These are phyloP conservation scores for Tineola bisselliella DNA, from an alignment of 2,888 invertebrate genomes.

Conservation along the genomic window DNA sequence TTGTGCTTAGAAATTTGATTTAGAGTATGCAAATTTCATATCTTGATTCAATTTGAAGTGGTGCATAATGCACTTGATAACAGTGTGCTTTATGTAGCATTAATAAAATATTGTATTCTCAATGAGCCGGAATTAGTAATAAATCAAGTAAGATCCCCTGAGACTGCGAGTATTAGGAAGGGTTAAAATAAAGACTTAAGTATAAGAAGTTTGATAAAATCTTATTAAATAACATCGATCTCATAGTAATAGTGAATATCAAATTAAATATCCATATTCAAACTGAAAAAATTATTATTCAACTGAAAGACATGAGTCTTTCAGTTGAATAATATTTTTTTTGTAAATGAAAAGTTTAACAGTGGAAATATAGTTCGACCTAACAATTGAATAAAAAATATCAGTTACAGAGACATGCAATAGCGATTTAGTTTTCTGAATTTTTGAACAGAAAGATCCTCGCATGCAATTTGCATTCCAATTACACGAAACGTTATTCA, in stretches of 20 bases:
- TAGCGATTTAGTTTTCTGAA: not conserved
- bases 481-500: not conserved
- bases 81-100: not conserved
- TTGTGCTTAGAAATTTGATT: slow-evolving; percentile 6
- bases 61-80: not conserved
- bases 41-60: not conserved
- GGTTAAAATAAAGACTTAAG: slow-evolving; percentile 42
- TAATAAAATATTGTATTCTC: too few relatives aligned
- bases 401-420: not conserved
- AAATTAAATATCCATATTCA: too few relatives aligned
- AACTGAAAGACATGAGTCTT: too few relatives aligned
- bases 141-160: slow-evolving; percentile 54
- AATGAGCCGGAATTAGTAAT: slow-evolving; percentile 38
- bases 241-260: too few relatives aligned
- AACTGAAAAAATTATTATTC: too few relatives aligned
- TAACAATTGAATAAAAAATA: not conserved
- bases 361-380: too few relatives aligned
- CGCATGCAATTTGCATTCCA: not conserved
- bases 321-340: too few relatives aligned
- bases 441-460: not conserved
- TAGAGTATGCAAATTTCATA: not conserved
- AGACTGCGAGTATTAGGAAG: slow-evolving; percentile 49
- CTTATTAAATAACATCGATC: too few relatives aligned
- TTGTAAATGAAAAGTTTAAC: too few relatives aligned
- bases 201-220: too few relatives aligned